A percentile compares a stretch with the other conserved stretches of the same genome.
These are phyloP conservation scores for Trachurus trachurus DNA, from an alignment of 2,797 vertebrate species.

Conservation along the genomic window DNA sequence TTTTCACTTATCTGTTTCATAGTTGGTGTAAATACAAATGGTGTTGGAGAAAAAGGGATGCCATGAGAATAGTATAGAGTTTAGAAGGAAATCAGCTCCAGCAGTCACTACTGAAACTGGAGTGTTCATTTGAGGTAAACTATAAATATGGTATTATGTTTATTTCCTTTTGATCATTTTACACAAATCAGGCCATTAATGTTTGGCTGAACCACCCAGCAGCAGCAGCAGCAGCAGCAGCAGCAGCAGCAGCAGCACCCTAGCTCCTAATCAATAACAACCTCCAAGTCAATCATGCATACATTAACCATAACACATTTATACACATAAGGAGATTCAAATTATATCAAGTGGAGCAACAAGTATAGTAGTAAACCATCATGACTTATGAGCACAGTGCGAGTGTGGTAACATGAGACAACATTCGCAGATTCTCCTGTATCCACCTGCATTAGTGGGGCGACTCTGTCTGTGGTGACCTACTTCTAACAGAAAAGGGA, in stretches of 20 bases:
- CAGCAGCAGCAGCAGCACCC: conserved; percentile 1
- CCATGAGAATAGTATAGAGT: conserved; percentile 1
- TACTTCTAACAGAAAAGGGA: conserved; percentile 61
- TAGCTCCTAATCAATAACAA: conserved; percentile 27
- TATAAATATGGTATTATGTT: conserved; percentile 21
- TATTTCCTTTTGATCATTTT: conserved; percentile 22
- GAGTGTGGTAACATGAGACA: conserved; percentile 28
- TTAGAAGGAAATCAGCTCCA: background rate
- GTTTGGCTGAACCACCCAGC: conserved; percentile 4
- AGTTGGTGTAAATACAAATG: background rate
- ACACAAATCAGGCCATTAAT: conserved; percentile 40
- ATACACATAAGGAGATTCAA: background rate
- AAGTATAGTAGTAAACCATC: background rate
- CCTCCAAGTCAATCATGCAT: background rate
- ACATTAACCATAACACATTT: conserved; percentile 9
- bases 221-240: conserved; percentile 9
- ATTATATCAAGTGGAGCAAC: background rate
- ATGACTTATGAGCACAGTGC: conserved; percentile 23
- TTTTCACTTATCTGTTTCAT: background rate
- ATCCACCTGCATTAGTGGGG: conserved; percentile 39
- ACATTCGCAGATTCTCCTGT: conserved; percentile 27
- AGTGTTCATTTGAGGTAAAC: conserved; percentile 13
- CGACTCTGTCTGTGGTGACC: conserved; percentile 53
- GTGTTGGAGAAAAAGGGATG: background rate
- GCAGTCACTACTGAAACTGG: background rate